A percentile compares a stretch with the other conserved stretches of the same genome.
Conservation (phyloP, 2,888 invertebrate genomes). For the Andrena haemorrhoa region DNA sequence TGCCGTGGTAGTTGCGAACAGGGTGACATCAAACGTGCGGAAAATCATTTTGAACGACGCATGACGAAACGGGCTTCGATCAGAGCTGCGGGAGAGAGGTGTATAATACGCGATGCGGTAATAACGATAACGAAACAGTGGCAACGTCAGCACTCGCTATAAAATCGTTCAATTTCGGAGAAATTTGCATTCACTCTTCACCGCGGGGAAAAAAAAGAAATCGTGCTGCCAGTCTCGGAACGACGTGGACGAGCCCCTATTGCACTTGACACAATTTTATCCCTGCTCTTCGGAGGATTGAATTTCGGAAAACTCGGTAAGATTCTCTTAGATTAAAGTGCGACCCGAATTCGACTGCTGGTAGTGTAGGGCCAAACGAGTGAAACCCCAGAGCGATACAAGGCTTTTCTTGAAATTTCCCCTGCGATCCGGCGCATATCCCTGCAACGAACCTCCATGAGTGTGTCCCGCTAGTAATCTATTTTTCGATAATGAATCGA, state of each 20-base stretch:
- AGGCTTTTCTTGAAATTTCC: neutral
- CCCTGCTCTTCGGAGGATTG: too few relatives aligned
- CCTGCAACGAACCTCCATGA: slow-evolving; percentile 5
- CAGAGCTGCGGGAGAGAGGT: too few relatives aligned
- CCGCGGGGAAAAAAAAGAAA: neutral
- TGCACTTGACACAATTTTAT: neutral
- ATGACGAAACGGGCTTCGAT: too few relatives aligned
- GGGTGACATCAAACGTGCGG: too few relatives aligned
- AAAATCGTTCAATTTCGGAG: too few relatives aligned
- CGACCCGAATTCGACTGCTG: neutral
- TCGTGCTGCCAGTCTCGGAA: neutral
- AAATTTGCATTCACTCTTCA: too few relatives aligned
- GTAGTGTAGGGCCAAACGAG: neutral
- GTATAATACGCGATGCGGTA: too few relatives aligned
- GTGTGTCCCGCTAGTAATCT: slow-evolving; percentile 28
- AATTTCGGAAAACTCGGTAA: neutral
- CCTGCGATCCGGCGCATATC: slow-evolving; percentile 1
- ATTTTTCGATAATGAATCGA: slow-evolving; percentile 40
- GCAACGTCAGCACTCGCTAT: too few relatives aligned
- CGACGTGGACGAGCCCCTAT: neutral
- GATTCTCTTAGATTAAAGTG: neutral
- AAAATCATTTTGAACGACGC: too few relatives aligned
- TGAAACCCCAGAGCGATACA: neutral
- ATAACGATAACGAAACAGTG: too few relatives aligned
- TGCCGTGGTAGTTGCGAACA: neutral